Evolutionary conservation across 2,888 invertebrate genomes (phyloP), one percentile per base, ranked within the genome.

Genomic region (Sarcophaga variegata): DNA sequence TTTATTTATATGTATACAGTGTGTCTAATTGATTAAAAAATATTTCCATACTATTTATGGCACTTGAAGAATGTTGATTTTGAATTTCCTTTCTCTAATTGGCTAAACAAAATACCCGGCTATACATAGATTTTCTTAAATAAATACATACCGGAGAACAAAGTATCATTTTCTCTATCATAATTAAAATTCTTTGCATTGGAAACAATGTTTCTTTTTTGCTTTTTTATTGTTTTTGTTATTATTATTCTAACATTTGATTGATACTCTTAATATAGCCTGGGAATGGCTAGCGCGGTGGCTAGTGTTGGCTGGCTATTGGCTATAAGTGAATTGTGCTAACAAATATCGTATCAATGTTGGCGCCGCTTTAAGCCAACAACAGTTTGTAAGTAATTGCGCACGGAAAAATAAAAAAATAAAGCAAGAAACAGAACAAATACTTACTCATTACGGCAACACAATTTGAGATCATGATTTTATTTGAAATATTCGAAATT

Each of bases 121-220:
- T 37, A 37, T 54, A 54, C 54, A 54, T 54, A 54, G 17, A 54
- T 54, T 54, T 14, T 14, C 12, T 54, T 54, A 54, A 54, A 54
- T 54, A 3, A 54, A 54, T 14, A 66, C 17, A 47, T 20, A 45
- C 11, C 8, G 11, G 17, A 45, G 37, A 66, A 80, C 66, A 80
- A 78, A 78, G 67, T 81, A 87, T 87, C 78, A 75, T 81, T 84
- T 78, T 81, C 87, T 84, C 87, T 84, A 81, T 87, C 87, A 87
- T 87, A 87, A 87, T 87, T 87, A 87, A 66, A 87, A 87, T 87
- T 82, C 87, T 87, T 82, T 69, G 47, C 84, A 81, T 84, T 54
- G 2, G 14, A 54, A 12, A 14, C 71, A 11, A 6, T 60, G 66
- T 12, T 54, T 76, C 66, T 71, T 77, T 59, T 37, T 37, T 47